Evolutionary conservation across 2,797 vertebrate genomes (phyloP).

Genomic region (Melanotaenia boesemani): DNA sequence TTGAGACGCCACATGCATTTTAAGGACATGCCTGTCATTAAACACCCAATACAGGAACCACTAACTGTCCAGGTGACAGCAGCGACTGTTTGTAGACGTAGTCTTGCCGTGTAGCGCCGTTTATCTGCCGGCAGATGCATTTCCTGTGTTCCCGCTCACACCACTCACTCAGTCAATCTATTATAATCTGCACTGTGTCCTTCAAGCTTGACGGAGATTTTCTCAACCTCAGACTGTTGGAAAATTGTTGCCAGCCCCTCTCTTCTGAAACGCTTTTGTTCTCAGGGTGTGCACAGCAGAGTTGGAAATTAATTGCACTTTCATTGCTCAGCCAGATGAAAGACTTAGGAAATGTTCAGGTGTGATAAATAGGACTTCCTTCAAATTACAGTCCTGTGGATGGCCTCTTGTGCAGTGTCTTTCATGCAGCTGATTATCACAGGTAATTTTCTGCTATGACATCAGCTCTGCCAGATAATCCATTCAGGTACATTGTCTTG

Average conservation of each 20-base stretch:
- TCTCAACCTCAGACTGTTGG: conserved; percentile 45
- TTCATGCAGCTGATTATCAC: conserved; percentile 64
- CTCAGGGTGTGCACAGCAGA: conserved; percentile 48
- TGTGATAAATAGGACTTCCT: conserved; percentile 66
- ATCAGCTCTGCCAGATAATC: conserved; percentile 41
- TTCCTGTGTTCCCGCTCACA: conserved; percentile 33
- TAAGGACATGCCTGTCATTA: neutral
- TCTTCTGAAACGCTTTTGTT: conserved; percentile 65
- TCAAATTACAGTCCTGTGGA: conserved; percentile 52
- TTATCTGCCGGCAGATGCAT: conserved; percentile 15
- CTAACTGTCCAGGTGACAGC: conserved; percentile 17
- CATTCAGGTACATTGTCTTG: conserved; percentile 15
- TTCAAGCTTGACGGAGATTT: conserved; percentile 60
- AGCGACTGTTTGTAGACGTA: conserved; percentile 8
- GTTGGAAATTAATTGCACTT: conserved; percentile 74
- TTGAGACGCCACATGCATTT: neutral
- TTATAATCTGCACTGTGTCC: conserved; percentile 48
- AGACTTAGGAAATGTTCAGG: conserved; percentile 70
- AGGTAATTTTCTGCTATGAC: conserved; percentile 32
- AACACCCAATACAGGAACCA: neutral
- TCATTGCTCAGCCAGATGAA: conserved; percentile 71
- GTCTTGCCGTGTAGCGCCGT: neutral
- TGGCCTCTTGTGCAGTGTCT: conserved; percentile 48
- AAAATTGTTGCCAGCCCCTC: conserved; percentile 51
- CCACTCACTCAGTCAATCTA: conserved; percentile 44